Base-by-base conservation (phyloP, 2,888 invertebrate species). In the Ophioninae sp. region DNA sequence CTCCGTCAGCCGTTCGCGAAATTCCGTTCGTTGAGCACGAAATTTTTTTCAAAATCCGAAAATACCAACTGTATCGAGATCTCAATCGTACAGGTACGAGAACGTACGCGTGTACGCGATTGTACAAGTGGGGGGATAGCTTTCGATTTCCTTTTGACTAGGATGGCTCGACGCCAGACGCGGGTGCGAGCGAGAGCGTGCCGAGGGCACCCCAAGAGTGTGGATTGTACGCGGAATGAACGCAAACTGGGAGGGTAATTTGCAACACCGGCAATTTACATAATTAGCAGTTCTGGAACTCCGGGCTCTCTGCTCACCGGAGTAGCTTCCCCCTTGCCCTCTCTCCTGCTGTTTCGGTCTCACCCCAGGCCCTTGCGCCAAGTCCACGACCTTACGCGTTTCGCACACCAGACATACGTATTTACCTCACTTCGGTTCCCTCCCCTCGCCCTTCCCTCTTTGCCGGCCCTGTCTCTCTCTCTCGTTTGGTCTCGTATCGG, bases 201-300 rank as follows among this genome's bases (percentile, higher is more conserved):
- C 90, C 88, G 87, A 51, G n/a, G 87, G 87, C 86, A 86, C 85
- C 90, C 88, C 68, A 37, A 61, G 76, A 79, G 88, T 88, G 91
- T 89, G 90, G 91, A 92, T 92, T 92, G 92, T 93, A 92, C 91
- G 91, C 90, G 92, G 92, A 93, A 92, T 92, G 92, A 91, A 91
- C 90, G 90, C 93, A 92, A 93, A 93, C 93, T 92, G 91, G 89
- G 91, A 91, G 92, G 92, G 93, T 93, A 93, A 93, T 93, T 93
- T 93, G 93, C 93, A 93, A 92, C 92, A 92, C 92, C 90, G 91
- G 90, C 92, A 93, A 93, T 93, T 93, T 93, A 92, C 93, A 93
- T 93, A 93, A 93, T 93, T 93, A 93, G 92, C 92, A 92, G 93
- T 92, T 92, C 91, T 90, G 90, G 91, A 90, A 51, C 51, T 17